Conservation (phyloP, 1,140 invertebrate species). For the Hetaerina americana region DNA sequence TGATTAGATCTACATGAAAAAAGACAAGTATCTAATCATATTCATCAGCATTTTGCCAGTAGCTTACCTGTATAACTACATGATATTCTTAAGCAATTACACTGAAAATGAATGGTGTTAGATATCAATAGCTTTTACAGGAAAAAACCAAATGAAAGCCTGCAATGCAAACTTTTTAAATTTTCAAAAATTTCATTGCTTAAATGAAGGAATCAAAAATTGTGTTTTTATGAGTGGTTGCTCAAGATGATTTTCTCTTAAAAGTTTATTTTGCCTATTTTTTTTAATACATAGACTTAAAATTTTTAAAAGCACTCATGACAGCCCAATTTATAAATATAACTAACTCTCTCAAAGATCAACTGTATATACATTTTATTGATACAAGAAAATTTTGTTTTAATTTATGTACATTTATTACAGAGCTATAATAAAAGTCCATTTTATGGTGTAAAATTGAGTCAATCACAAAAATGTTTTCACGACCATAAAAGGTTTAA, state of each 20-base stretch:
- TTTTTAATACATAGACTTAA: neutral
- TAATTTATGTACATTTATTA: neutral
- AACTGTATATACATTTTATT: neutral
- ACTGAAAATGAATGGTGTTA: too few species aligned
- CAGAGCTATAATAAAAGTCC: neutral
- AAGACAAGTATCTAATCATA: too few species aligned
- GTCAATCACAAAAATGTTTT: neutral
- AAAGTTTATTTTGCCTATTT: neutral
- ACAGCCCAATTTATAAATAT: neutral
- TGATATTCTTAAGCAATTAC: too few species aligned
- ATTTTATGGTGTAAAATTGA: neutral
- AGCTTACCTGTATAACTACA: too few species aligned
- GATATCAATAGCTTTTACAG: too few species aligned
- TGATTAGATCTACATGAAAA: too few species aligned
- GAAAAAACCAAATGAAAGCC: too few species aligned
- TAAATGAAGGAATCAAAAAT: too few species aligned
- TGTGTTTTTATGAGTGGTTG: too few species aligned
- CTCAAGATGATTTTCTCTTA: neutral
- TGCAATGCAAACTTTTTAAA: too few species aligned
- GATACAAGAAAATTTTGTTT: neutral
- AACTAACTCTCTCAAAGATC: neutral
- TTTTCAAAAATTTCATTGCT: too few species aligned
- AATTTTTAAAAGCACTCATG: neutral
- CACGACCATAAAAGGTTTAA: neutral
- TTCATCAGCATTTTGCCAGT: too few species aligned